A percentile compares a stretch with the other conserved stretches of the same genome.
Evolutionary conservation across 35 echinoderm and acorn worm genomes (phyloP).

Genomic region (Amphiura filiformis): DNA sequence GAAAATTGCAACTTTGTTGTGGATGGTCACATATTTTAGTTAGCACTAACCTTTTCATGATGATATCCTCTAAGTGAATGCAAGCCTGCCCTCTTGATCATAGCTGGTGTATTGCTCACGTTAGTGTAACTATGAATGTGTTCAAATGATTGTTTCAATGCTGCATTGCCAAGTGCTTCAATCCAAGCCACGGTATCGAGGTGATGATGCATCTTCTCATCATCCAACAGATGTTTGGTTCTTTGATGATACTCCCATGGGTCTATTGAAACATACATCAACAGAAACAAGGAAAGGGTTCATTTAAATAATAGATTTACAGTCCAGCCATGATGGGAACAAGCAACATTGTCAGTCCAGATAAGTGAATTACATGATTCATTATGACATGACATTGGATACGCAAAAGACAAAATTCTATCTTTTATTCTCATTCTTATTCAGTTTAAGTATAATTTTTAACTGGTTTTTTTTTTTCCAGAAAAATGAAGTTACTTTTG

Average conservation of each 20-base stretch:
- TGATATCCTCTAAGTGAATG: constrained; percentile 19
- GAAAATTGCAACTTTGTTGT: too few relatives aligned
- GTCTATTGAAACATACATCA: not conserved
- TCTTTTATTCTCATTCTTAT: too few relatives aligned
- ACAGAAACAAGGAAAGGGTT: not conserved
- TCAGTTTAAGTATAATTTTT: too few relatives aligned
- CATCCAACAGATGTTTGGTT: not conserved
- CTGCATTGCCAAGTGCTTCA: constrained; percentile 31
- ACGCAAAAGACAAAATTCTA: too few relatives aligned
- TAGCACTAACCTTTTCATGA: not conserved
- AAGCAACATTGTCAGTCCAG: not conserved
- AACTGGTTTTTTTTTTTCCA: too few relatives aligned
- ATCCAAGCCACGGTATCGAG: constrained; percentile 20
- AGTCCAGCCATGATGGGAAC: not conserved
- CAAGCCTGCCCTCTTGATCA: constrained; percentile 29
- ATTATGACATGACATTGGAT: too few relatives aligned
- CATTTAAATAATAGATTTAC: not conserved
- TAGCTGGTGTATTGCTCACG: not conserved
- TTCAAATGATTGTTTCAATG: constrained; percentile 5
- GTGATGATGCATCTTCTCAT: not conserved
- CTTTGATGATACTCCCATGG: constrained; percentile 15
- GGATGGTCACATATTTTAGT: too few relatives aligned
- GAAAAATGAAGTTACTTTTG: too few relatives aligned
- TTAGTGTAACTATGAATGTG: constrained; percentile 30
- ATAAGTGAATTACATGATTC: too few relatives aligned